These are phyloP conservation scores for Melinaea marsaeus DNA, from an alignment of 2,888 invertebrate species.

Conservation along the genomic window DNA sequence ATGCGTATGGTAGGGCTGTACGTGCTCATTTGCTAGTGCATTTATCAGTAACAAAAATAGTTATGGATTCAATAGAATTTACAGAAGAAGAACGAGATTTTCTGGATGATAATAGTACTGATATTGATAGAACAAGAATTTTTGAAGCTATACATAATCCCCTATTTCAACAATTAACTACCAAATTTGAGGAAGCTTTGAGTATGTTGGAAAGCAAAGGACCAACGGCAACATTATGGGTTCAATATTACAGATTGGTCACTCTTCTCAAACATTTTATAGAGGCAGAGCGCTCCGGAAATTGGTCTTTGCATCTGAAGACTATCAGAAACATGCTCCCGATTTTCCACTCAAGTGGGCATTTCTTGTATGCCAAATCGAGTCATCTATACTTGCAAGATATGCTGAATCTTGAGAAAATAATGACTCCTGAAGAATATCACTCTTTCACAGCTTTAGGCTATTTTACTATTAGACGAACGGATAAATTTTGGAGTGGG, in stretches of 20 bases:
- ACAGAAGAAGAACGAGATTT: conserved; percentile 37
- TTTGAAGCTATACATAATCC: neutral
- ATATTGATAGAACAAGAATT: conserved; percentile 25
- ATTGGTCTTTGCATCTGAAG: conserved; percentile 18
- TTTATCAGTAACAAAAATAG: too few relatives aligned
- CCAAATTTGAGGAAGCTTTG: too few relatives aligned
- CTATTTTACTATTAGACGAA: too few relatives aligned
- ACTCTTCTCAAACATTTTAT: conserved; percentile 48
- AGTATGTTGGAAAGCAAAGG: too few relatives aligned
- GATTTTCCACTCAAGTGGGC: conserved; percentile 44
- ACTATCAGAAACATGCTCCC: conserved; percentile 41
- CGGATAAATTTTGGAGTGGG: too few relatives aligned
- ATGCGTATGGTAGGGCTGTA: too few relatives aligned
- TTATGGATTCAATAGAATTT: too few relatives aligned
- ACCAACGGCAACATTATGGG: too few relatives aligned
- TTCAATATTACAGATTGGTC: too few relatives aligned
- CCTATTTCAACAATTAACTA: too few relatives aligned
- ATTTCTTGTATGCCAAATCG: conserved; percentile 42
- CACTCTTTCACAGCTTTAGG: too few relatives aligned
- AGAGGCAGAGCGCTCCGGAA: conserved; percentile 42
- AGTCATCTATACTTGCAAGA: conserved; percentile 39
- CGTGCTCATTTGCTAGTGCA: too few relatives aligned
- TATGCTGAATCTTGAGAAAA: conserved; percentile 36
- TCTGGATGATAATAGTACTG: conserved; percentile 34
- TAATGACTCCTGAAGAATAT: conserved; percentile 32